A percentile compares a stretch with the other conserved stretches of the same genome.
phyloP scores from a whole-genome alignment of 1,140 invertebrate species.

The Diachasmimorpha longicaudata region DNA sequence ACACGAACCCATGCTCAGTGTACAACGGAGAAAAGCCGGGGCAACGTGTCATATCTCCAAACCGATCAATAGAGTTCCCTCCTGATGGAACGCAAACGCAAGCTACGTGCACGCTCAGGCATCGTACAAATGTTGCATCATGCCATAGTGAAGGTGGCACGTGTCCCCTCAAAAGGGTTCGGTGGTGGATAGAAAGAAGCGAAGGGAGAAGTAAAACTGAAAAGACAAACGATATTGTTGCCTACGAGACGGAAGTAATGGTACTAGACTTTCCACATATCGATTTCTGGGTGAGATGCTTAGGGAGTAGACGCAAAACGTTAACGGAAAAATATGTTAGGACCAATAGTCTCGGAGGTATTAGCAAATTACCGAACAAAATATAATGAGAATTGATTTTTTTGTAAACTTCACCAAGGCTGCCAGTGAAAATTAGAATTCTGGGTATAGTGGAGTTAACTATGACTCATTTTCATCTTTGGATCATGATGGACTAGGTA shows the following conservation, averaged over 20 bases:
- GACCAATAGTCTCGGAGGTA: neutral
- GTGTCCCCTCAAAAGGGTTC: neutral
- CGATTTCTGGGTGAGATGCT: neutral
- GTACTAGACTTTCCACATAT: neutral
- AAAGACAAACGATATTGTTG: neutral
- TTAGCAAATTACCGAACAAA: neutral
- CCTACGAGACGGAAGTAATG: neutral
- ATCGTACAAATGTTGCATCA: neutral
- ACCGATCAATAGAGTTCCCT: constrained; percentile 26
- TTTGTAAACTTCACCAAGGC: no score
- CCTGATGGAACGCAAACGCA: constrained; percentile 28
- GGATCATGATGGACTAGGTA: no score
- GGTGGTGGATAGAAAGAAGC: neutral
- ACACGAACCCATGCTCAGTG: neutral
- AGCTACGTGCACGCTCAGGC: neutral
- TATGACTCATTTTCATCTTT: no score
- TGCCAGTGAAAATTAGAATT: no score
- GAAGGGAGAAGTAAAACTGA: neutral
- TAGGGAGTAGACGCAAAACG: no score
- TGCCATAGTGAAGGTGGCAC: neutral
- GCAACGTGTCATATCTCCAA: neutral
- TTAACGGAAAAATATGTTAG: neutral
- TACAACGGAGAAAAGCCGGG: neutral
- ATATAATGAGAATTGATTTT: no score
- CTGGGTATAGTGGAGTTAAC: no score